Evolutionary conservation across 2,888 invertebrate genomes (phyloP).

Genomic region (Himalopsyche anomala): DNA sequence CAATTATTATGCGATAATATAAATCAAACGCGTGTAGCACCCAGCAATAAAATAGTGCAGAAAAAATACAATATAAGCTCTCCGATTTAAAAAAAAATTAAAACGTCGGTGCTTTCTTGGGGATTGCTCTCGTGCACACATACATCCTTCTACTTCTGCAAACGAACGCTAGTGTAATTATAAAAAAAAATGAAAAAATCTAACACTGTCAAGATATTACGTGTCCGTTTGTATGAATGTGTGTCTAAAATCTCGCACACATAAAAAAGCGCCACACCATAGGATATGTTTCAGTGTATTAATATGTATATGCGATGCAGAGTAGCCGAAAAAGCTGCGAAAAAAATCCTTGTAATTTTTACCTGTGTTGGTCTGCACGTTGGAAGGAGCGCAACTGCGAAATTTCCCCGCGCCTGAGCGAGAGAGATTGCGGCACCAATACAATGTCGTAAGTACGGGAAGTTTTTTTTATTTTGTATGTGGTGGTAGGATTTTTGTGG

Average conservation of each 20-base stretch:
- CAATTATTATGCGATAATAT: conserved; percentile 36
- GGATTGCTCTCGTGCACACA: conserved; percentile 16
- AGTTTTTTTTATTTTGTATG: conserved; percentile 42
- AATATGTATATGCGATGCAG: conserved; percentile 42
- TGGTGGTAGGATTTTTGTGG: conserved; percentile 57
- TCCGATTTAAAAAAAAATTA: background rate
- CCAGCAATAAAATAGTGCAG: conserved; percentile 31
- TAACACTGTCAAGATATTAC: conserved; percentile 42
- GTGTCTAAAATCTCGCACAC: conserved; percentile 13
- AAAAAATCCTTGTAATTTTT: conserved; percentile 61
- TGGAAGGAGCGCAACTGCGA: background rate
- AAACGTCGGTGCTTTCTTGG: conserved; percentile 16
- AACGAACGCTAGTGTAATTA: conserved; percentile 40
- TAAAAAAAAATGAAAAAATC: conserved; percentile 39
- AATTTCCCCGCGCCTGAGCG: conserved; percentile 45
- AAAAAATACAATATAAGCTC: conserved; percentile 40
- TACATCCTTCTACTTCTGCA: conserved; percentile 17
- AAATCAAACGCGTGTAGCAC: conserved; percentile 7
- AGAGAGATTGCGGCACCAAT: conserved; percentile 45
- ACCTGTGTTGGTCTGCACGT: conserved; percentile 41
- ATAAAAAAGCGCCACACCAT: conserved; percentile 38
- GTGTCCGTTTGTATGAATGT: conserved; percentile 42
- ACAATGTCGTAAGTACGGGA: conserved; percentile 29
- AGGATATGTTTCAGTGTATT: conserved; percentile 35
- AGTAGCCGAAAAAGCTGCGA: conserved; percentile 57